Evolutionary conservation across 2,797 vertebrate genomes (phyloP).

Genomic region (Scarus forsteni): DNA sequence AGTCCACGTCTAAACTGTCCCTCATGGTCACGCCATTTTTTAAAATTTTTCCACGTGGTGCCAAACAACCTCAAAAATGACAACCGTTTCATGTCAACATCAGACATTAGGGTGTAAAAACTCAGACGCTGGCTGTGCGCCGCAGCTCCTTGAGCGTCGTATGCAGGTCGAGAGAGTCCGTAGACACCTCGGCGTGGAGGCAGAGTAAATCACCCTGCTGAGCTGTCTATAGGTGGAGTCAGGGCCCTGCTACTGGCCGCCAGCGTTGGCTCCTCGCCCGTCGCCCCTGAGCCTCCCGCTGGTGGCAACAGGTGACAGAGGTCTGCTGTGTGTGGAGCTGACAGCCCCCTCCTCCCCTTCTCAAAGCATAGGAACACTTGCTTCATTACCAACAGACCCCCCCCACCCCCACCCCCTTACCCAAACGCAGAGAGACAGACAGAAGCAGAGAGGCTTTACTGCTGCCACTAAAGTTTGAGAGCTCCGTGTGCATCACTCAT

Average conservation of each 20-base stretch:
- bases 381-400: slow-evolving; percentile 67
- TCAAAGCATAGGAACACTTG: slow-evolving; percentile 71
- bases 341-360: slow-evolving; percentile 60
- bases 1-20: slow-evolving; percentile 4
- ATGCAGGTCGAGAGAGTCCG: slow-evolving; percentile 26
- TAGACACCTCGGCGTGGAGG: slow-evolving; percentile 53
- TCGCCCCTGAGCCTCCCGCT: slow-evolving; percentile 58
- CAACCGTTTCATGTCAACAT: slow-evolving; percentile 18
- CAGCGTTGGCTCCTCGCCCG: slow-evolving; percentile 62
- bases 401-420: neutral
- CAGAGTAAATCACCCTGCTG: slow-evolving; percentile 60
- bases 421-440: slow-evolving; percentile 48
- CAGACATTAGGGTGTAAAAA: slow-evolving; percentile 10
- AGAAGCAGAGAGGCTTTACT: slow-evolving; percentile 63
- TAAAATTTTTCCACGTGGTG: neutral
- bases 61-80: slow-evolving; percentile 10
- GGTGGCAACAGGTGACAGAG: slow-evolving; percentile 84
- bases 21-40: slow-evolving; percentile 18
- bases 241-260: slow-evolving; percentile 58
- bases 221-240: slow-evolving; percentile 70
- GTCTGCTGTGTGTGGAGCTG: slow-evolving; percentile 78
- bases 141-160: slow-evolving; percentile 7
- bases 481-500: slow-evolving; percentile 85
- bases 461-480: slow-evolving; percentile 66
- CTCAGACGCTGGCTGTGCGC: slow-evolving; percentile 12